Base-by-base conservation (phyloP, 2,888 invertebrate species). In the Adela reaumurella region DNA sequence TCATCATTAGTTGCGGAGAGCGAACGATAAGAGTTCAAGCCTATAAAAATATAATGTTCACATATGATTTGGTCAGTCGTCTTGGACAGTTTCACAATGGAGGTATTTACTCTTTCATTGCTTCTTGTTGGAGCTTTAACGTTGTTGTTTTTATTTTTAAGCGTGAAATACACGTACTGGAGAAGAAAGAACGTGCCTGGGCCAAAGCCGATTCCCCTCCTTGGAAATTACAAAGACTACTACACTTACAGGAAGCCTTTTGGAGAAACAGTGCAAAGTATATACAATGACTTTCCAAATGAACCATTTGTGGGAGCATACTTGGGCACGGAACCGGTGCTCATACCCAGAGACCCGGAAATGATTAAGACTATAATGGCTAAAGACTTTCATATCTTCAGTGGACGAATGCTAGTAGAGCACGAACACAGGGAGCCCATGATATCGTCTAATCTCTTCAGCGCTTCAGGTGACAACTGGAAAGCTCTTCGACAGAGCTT, bases 371-470 rank as follows among this genome's bases (percentile, higher is more conserved):
- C 19, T 6, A 41, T 50, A 17, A 46, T 51, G 20, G 29, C 49
- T 28, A 51, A 51, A 43, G 50, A 51, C 35, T 51, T 51, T 41
- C 5, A 35, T 14, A 17, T 46, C 43, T 51, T 51, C 46, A 45
- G 46, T 43, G 46, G 44, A 19, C 45, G 46, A 44, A 48, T 44
- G 5, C 35, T 41, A 17, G 41, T 41, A 29, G 20, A 19, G 14
- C 48, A 49, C 17, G 10, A 18, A 24, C 3, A 19, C 17, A 42
- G 45, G 46, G 19, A 18, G 8, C 46, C 49, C 14, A 35, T 35
- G 3, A 3, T 11, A 11, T 46, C 49, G 2, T 28, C 45, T 14
- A 45, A 49, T 29, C 28, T 51, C n/a, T 46, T 51, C 28, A 19
- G 17, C 10, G 19, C 46, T 45, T 24, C 19, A n/a, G 51, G 50